Conservation (phyloP, 1,140 invertebrate genomes). For the Geopemphigus sp. region DNA sequence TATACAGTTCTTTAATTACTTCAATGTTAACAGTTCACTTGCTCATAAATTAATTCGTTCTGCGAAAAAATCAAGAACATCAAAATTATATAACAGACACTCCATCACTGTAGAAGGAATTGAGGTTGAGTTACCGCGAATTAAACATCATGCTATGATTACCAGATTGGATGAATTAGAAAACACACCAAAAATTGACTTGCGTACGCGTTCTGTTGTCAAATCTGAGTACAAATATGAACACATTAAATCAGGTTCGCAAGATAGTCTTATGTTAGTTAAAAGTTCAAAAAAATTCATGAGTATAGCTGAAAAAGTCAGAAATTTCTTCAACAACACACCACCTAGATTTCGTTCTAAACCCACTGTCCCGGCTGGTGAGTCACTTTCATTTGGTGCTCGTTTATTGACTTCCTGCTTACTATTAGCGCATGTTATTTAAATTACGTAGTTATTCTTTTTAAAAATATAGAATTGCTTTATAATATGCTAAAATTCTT, state of each 20-base stretch:
- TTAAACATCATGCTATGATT: constrained; percentile 45
- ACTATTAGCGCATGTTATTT: constrained; percentile 15
- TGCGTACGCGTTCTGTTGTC: constrained; percentile 29
- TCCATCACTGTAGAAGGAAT: constrained; percentile 41
- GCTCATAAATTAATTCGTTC: constrained; percentile 48
- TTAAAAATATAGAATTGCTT: background rate
- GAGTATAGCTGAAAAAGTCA: constrained; percentile 48
- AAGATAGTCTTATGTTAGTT: constrained; percentile 40
- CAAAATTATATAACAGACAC: constrained; percentile 37
- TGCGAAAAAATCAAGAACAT: constrained; percentile 25
- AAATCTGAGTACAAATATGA: constrained; percentile 47
- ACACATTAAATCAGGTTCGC: constrained; percentile 44
- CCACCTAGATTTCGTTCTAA: constrained; percentile 48
- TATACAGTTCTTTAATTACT: background rate
- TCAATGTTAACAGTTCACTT: constrained; percentile 14
- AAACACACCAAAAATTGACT: constrained; percentile 21
- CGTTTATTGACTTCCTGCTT: constrained; percentile 21
- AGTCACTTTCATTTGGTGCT: constrained; percentile 17
- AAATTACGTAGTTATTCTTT: background rate
- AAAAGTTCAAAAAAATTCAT: constrained; percentile 46
- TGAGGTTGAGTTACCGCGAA: constrained; percentile 20
- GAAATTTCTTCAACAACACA: constrained; percentile 47
- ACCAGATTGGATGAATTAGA: constrained; percentile 33
- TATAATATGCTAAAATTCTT: too few relatives aligned
- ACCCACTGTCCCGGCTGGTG: constrained; percentile 35